Percentiles rank a stretch among this genome's conserved stretches.
phyloP scores from a whole-genome alignment of 2,113 vertebrate genomes.

The Pogona vitticeps region DNA sequence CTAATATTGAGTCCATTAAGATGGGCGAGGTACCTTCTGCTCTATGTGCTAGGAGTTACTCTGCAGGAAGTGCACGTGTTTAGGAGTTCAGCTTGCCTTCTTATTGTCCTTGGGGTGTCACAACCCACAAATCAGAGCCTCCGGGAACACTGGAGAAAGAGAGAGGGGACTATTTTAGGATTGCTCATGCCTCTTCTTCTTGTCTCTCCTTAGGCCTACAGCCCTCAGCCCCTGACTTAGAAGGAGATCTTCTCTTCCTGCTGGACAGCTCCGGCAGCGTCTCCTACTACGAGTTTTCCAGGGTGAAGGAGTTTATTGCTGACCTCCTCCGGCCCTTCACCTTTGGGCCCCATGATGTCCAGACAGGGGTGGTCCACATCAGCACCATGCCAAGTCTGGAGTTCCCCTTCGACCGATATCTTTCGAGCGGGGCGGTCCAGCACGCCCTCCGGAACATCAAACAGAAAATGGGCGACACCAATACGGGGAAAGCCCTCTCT shows the following conservation, averaged over 20 bases:
- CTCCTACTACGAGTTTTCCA: slow-evolving; percentile 89
- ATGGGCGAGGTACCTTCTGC: no score
- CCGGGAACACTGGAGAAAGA: no score
- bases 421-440: slow-evolving; percentile 65
- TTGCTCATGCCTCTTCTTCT: background rate
- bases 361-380: slow-evolving; percentile 89
- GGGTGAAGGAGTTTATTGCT: slow-evolving; percentile 87
- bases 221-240: slow-evolving; percentile 43
- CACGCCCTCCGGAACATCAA: slow-evolving; percentile 73
- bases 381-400: slow-evolving; percentile 85
- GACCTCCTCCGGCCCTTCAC: slow-evolving; percentile 86
- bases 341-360: slow-evolving; percentile 83
- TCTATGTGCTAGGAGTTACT: background rate
- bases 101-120: background rate
- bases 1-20: no score
- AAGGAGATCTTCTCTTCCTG: slow-evolving; percentile 90
- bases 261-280: slow-evolving; percentile 95
- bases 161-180: no score
- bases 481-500: slow-evolving; percentile 85
- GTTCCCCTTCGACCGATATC: slow-evolving; percentile 82
- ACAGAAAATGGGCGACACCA: slow-evolving; percentile 92
- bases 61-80: background rate
- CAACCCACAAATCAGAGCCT: background rate
- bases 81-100: background rate
- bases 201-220: slow-evolving; percentile 50